A percentile compares a stretch with the other conserved stretches of the same genome.
Conservation (phyloP, 1,140 invertebrate genomes). For the Drosophila aff. region DNA sequence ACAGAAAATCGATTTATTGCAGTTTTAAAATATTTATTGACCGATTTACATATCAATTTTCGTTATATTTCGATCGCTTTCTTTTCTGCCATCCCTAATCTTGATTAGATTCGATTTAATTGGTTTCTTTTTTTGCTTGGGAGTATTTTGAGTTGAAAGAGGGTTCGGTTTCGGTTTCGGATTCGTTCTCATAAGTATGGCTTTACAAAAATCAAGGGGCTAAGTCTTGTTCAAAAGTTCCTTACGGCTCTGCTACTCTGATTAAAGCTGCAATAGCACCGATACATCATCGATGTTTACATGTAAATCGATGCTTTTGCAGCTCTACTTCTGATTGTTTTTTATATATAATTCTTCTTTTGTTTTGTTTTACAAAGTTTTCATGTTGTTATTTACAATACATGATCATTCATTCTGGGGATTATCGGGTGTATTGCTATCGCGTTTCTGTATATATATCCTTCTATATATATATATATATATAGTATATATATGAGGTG, state of each 20-base stretch:
- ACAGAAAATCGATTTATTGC: not conserved
- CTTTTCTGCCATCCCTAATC: not conserved
- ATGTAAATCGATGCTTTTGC: not conserved
- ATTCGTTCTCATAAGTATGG: slow-evolving; percentile 28
- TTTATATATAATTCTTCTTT: slow-evolving; percentile 1
- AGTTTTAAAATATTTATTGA: not conserved
- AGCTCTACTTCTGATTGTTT: slow-evolving; percentile 29
- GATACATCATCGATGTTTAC: not conserved
- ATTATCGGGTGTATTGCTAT: slow-evolving; percentile 31
- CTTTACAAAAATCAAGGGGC: slow-evolving; percentile 43
- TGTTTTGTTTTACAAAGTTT: slow-evolving; percentile 26
- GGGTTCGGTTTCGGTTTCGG: not conserved
- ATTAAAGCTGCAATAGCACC: slow-evolving; percentile 12
- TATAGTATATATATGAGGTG: slow-evolving; percentile 40
- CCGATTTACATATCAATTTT: not conserved
- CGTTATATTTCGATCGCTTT: not conserved
- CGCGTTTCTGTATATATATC: slow-evolving; percentile 35
- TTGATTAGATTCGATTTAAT: not conserved
- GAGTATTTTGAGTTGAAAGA: slow-evolving; percentile 9
- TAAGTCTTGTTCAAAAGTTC: slow-evolving; percentile 60
- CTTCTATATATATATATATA: slow-evolving; percentile 11
- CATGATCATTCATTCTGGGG: slow-evolving; percentile 40
- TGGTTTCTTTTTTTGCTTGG: not conserved
- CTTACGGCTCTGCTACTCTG: slow-evolving; percentile 27
- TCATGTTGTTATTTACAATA: slow-evolving; percentile 60